Conservation (phyloP, 2,113 vertebrate species). For the Cochlearius cochlearius region DNA sequence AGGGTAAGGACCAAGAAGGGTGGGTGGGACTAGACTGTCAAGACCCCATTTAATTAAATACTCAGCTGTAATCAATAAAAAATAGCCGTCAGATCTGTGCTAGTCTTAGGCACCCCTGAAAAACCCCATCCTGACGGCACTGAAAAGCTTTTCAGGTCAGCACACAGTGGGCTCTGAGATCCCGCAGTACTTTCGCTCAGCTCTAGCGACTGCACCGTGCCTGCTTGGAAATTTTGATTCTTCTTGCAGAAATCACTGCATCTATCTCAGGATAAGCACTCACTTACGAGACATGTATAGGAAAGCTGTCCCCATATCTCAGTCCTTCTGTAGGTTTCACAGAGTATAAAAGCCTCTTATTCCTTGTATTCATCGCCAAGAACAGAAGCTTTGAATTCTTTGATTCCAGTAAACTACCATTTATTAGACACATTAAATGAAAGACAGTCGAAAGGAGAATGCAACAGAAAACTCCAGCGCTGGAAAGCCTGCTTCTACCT, state of each 20-base stretch:
- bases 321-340: neutral
- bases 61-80: neutral
- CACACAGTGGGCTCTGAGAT: neutral
- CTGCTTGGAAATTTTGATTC: neutral
- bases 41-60: neutral
- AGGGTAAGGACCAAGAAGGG: neutral
- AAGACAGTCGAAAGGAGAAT: slow-evolving; percentile 4
- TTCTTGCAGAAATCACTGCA: slow-evolving; percentile 13
- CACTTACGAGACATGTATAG: neutral
- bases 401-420: slow-evolving; percentile 46
- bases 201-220: neutral
- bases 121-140: neutral
- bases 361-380: slow-evolving; percentile 34
- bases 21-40: neutral
- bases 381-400: slow-evolving; percentile 40
- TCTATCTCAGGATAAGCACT: slow-evolving; percentile 11
- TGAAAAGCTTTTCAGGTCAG: neutral
- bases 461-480: neutral
- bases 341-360: slow-evolving; percentile 8
- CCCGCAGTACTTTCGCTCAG: neutral
- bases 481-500: neutral
- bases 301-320: slow-evolving; percentile 34
- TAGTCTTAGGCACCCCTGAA: neutral
- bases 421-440: slow-evolving; percentile 31
- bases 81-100: neutral